A percentile compares a stretch with the other conserved stretches of the same genome.
Conservation (phyloP, 1,140 invertebrate genomes). For the Gerris buenoi region DNA sequence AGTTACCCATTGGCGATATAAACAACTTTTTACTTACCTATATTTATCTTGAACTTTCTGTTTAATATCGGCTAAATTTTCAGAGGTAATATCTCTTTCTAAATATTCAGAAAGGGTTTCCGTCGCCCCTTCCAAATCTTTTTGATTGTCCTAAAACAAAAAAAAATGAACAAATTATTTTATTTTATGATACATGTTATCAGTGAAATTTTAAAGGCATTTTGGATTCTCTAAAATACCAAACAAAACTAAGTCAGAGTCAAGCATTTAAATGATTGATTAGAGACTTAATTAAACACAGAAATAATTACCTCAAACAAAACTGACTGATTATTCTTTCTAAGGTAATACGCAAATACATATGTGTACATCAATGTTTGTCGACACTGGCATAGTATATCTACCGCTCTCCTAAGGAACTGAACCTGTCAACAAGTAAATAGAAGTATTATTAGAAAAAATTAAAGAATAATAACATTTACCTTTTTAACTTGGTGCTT, state of each 20-base stretch:
- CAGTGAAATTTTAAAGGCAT: too few relatives aligned
- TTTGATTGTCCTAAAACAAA: constrained; percentile 72
- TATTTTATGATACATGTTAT: too few relatives aligned
- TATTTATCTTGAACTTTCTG: constrained; percentile 99
- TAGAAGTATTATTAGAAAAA: background rate
- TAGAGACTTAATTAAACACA: too few relatives aligned
- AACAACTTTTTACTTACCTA: too few relatives aligned
- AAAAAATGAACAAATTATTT: constrained; percentile 4
- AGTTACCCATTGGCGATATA: too few relatives aligned
- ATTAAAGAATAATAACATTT: background rate
- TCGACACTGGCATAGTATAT: constrained; percentile 91
- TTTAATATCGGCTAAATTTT: constrained; percentile 94
- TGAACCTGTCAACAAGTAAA: constrained; percentile 77
- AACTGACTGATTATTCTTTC: constrained; percentile 95
- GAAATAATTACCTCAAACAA: constrained; percentile 79
- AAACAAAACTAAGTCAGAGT: too few relatives aligned
- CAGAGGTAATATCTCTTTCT: constrained; percentile 92
- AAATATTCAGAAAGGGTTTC: constrained; percentile 95
- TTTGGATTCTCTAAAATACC: too few relatives aligned
- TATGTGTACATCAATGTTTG: constrained; percentile 99
- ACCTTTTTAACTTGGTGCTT: too few relatives aligned
- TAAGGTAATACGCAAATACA: constrained; percentile 96
- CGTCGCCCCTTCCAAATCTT: constrained; percentile 90
- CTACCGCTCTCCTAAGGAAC: constrained; percentile 93
- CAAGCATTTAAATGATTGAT: too few relatives aligned